phyloP scores from a whole-genome alignment of 2,113 vertebrate species.

The Etia nguti region DNA sequence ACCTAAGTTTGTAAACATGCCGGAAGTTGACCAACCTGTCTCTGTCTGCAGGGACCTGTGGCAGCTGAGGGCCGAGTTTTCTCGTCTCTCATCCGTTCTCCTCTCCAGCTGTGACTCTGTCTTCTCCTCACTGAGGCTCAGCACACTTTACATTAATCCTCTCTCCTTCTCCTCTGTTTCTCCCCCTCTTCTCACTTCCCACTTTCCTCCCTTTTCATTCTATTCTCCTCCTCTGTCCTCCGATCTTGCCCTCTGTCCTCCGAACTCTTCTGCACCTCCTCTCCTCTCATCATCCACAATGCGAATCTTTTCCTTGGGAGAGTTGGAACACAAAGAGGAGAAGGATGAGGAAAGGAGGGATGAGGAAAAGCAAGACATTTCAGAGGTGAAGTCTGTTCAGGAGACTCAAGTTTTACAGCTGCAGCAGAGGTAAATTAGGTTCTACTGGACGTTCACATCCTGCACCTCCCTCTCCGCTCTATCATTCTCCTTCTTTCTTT shows the following conservation, averaged over 20 bases:
- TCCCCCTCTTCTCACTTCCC: conserved; percentile 35
- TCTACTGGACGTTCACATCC: neutral
- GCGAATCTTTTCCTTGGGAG: conserved; percentile 46
- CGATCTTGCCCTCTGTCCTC: neutral
- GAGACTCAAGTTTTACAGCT: conserved; percentile 48
- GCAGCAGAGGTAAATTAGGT: conserved; percentile 28
- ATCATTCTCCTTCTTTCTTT: conserved; percentile 19
- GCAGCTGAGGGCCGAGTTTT: conserved; percentile 79
- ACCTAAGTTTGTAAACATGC: neutral
- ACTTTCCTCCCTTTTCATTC: neutral
- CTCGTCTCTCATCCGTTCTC: conserved; percentile 77
- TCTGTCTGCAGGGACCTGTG: conserved; percentile 78
- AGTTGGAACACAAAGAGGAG: conserved; percentile 39
- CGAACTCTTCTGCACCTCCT: neutral
- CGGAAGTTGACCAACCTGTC: neutral
- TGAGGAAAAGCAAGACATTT: neutral
- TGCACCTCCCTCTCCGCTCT: neutral
- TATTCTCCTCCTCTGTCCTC: conserved; percentile 10
- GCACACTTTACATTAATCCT: neutral
- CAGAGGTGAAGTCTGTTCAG: conserved; percentile 45
- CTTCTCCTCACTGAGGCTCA: conserved; percentile 19
- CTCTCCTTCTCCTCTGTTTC: conserved; percentile 45
- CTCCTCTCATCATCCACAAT: neutral
- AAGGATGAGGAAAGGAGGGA: neutral
- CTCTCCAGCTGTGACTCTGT: conserved; percentile 67